Base-by-base conservation (phyloP, 2,113 vertebrate species). In the Zeus faber region DNA sequence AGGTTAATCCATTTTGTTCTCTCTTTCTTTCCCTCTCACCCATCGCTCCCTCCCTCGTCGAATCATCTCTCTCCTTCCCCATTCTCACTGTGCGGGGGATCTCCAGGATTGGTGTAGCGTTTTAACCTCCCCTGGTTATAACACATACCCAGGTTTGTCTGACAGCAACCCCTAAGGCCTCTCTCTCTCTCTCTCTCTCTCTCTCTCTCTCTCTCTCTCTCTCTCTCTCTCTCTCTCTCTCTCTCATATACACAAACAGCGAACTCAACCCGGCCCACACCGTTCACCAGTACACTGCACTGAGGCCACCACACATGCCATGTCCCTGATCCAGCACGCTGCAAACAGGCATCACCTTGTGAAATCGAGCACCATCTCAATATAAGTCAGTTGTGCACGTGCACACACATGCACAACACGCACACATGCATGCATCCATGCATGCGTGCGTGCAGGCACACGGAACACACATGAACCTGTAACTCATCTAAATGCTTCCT, bases 121-220 rank as follows among this genome's bases (percentile, higher is more conserved):
- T 86, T 86, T 86, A 86, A 85, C 82, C 83, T 85, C 86, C 11
- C n/a, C 64, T 65, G 80, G 74, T 82, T 87, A 85, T 83, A 82
- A 85, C 81, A 84, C 72, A 82, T 80, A 82, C 70, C 74, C 73
- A 82, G 80, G 80, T 86, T 83, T 86, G 82, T 86, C 82, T 83
- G 82, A 85, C 80, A 84, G 5, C 21, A 20, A 67, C 80, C 82
- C 81, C 80, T 58, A 51, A 81, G 79, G 82, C 76, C n/a, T n/a
- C n/a, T n/a, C n/a, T n/a, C n/a, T n/a, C n/a, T n/a, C n/a, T n/a
- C n/a, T n/a, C n/a, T n/a, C n/a, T n/a, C n/a, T n/a, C n/a, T n/a
- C n/a, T n/a, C n/a, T n/a, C n/a, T n/a, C n/a, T n/a, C n/a, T n/a
- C n/a, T n/a, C n/a, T n/a, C n/a, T n/a, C n/a, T n/a, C n/a, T n/a